phyloP scores from a whole-genome alignment of 2,113 vertebrate species.

The Mastomys coucha region DNA sequence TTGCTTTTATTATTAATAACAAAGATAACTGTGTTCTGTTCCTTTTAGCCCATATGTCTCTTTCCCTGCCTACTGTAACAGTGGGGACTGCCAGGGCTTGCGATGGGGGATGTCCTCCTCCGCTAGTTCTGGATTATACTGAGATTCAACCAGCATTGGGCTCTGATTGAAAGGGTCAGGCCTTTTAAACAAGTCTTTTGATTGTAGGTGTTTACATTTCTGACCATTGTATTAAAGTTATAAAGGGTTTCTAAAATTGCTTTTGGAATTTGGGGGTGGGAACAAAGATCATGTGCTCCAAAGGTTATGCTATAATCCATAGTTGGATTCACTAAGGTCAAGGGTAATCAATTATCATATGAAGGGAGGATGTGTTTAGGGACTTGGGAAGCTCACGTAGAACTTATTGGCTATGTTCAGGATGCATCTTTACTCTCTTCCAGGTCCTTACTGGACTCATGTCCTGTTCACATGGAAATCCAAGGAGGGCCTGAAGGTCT shows the following conservation, averaged over 20 bases:
- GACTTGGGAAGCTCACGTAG: rapidly evolving
- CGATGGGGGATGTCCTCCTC: too few relatives aligned
- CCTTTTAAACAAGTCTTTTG: background rate
- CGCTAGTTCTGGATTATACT: background rate
- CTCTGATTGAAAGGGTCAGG: background rate
- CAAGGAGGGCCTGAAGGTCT: conserved; percentile 93
- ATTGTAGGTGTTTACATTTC: background rate
- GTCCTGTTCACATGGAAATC: conserved; percentile 96
- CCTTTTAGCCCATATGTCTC: background rate
- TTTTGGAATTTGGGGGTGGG: background rate
- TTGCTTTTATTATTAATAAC: background rate
- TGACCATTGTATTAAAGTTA: background rate
- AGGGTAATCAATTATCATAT: background rate
- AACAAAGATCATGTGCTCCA: too few relatives aligned
- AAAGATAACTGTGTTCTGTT: background rate
- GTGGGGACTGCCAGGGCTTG: background rate
- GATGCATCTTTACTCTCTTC: background rate
- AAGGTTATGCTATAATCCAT: rapidly evolving
- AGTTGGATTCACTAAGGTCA: background rate
- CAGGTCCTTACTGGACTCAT: conserved; percentile 96
- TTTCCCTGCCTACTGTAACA: background rate
- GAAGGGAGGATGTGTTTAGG: background rate
- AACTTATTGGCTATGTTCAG: rapidly evolving
- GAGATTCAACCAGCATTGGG: too few relatives aligned
- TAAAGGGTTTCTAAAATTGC: background rate